Conservation (phyloP, 2,113 vertebrate genomes). For the Amblyornis subalaris region DNA sequence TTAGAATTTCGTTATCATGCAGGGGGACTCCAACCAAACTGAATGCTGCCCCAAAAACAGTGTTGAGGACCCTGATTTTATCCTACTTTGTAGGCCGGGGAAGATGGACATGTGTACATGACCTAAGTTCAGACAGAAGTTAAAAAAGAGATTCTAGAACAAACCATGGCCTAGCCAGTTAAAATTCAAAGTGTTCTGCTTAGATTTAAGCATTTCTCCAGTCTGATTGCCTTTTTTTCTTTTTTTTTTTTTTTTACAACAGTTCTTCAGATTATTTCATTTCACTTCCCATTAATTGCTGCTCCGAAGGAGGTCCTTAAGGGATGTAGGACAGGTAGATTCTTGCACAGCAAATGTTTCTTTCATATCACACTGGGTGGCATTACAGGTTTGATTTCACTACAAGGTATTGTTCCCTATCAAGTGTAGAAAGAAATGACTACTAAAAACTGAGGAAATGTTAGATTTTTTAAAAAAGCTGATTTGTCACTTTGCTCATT, state of each 20-base stretch:
- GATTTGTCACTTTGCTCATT: constrained; percentile 70
- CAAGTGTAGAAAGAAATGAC: constrained; percentile 17
- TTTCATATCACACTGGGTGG: not conserved
- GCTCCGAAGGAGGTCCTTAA: not conserved
- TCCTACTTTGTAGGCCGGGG: not conserved
- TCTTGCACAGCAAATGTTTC: not conserved
- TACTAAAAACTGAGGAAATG: constrained; percentile 40
- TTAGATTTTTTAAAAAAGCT: constrained; percentile 39
- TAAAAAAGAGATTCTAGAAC: not conserved
- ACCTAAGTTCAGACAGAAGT: not conserved
- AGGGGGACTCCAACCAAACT: not conserved
- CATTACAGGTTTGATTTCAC: constrained; percentile 34
- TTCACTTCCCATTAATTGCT: not conserved
- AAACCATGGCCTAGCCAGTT: not conserved
- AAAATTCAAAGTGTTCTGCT: not conserved
- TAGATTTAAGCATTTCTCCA: not conserved
- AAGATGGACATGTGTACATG: not conserved
- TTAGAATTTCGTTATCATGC: not conserved
- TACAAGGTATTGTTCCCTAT: not conserved
- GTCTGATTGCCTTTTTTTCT: not conserved
- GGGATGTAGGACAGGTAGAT: not conserved
- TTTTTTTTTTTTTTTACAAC: not conserved
- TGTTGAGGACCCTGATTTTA: not conserved
- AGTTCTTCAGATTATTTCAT: not conserved
- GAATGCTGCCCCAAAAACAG: not conserved